Evolutionary conservation across 2,113 vertebrate species (phyloP).

Genomic region (Passer montanus): DNA sequence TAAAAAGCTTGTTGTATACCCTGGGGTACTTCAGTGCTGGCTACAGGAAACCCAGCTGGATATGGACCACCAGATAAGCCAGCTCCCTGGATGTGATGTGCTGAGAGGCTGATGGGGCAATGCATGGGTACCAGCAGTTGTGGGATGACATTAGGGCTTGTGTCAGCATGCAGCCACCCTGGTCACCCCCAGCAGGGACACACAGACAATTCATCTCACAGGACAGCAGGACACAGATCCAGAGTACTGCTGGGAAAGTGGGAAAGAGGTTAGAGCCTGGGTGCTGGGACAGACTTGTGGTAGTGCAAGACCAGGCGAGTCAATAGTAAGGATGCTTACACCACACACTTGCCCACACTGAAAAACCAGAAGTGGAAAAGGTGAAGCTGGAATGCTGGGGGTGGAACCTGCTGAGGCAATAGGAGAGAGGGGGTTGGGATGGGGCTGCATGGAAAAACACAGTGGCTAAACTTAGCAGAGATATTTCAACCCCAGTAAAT

Average conservation of each 20-base stretch:
- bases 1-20: neutral
- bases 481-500: neutral
- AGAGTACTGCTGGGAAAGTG: neutral
- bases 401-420: neutral
- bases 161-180: neutral
- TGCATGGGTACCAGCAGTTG: accelerated
- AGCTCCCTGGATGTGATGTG: neutral
- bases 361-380: neutral
- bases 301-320: accelerated
- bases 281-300: accelerated
- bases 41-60: neutral
- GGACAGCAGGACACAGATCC: neutral
- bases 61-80: neutral
- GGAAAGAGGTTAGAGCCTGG: neutral
- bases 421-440: neutral
- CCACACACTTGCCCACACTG: neutral
- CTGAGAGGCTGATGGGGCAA: neutral
- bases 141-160: neutral
- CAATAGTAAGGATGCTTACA: neutral
- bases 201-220: accelerated
- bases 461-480: neutral
- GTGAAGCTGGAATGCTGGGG: neutral
- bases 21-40: neutral
- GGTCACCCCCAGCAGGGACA: accelerated
- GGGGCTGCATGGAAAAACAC: neutral